Percentiles rank a stretch among this genome's conserved stretches.
These are phyloP conservation scores for Cercocebus atys DNA, from an alignment of 2,113 vertebrate species.

Conservation along the genomic window DNA sequence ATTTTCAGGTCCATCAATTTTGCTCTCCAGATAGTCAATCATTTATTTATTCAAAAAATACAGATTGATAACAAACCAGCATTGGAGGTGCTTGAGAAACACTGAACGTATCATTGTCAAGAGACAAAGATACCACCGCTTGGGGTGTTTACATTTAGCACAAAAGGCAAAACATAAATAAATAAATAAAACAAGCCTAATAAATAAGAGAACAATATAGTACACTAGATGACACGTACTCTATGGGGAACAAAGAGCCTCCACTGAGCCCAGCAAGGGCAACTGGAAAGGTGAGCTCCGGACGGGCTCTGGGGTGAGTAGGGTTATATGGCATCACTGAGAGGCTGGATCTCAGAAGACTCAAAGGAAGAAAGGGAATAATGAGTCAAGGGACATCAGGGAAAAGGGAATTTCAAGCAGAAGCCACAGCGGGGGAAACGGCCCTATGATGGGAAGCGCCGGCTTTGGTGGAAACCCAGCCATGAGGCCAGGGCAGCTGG, in stretches of 20 bases:
- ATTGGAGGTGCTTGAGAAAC: background rate
- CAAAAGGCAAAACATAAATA: background rate
- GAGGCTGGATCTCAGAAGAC: background rate
- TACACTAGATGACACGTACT: background rate
- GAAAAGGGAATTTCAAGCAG: background rate
- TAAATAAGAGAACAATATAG: background rate
- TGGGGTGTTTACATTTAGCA: background rate
- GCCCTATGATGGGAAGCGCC: accelerated
- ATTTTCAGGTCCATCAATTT: background rate
- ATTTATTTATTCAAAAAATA: background rate
- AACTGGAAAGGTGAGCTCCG: too few relatives aligned
- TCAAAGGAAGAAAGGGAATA: background rate
- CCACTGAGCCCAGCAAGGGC: accelerated
- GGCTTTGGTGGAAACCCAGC: background rate
- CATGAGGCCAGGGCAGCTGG: background rate
- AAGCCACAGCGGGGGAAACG: background rate
- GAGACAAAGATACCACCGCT: background rate
- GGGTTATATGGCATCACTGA: background rate
- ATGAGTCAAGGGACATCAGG: too few relatives aligned
- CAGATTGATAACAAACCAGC: background rate
- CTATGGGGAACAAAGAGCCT: background rate
- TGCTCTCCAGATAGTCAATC: background rate
- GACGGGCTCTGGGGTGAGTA: too few relatives aligned
- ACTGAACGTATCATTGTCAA: background rate
- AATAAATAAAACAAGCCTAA: background rate